Conservation (phyloP, 2,113 vertebrate genomes). For the Trachemys scripta region DNA sequence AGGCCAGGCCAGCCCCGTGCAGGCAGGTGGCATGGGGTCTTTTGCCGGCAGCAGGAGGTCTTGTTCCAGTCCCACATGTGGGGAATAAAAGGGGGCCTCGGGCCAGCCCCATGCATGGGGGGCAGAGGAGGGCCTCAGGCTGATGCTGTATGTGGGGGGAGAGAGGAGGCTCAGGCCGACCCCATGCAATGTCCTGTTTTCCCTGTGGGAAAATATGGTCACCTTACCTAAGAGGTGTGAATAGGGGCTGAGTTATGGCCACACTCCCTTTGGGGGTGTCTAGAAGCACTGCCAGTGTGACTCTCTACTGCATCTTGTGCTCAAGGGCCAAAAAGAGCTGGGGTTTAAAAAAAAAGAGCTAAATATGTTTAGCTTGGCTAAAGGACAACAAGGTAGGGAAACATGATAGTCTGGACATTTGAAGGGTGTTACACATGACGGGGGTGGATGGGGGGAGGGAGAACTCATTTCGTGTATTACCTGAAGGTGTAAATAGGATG, state of each 20-base stretch:
- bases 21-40: too few relatives aligned
- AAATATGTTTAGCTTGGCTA: slow-evolving; percentile 60
- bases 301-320: slow-evolving; percentile 18
- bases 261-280: slow-evolving; percentile 52
- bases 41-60: too few relatives aligned
- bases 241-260: slow-evolving; percentile 32
- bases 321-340: slow-evolving; percentile 44
- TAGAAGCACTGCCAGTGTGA: not conserved
- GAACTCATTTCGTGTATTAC: not conserved
- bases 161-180: too few relatives aligned
- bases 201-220: too few relatives aligned
- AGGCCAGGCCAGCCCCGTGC: too few relatives aligned
- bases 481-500: not conserved
- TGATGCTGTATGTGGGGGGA: too few relatives aligned
- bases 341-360: slow-evolving; percentile 55
- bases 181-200: too few relatives aligned
- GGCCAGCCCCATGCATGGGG: too few relatives aligned
- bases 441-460: rapidly evolving
- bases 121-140: too few relatives aligned
- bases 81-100: too few relatives aligned
- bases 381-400: slow-evolving; percentile 51
- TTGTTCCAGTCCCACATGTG: too few relatives aligned
- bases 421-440: not conserved
- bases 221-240: slow-evolving; percentile 40
- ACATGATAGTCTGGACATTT: not conserved